Conservation (phyloP, 2,113 vertebrate genomes). For the Brachypodius melanocephalos region DNA sequence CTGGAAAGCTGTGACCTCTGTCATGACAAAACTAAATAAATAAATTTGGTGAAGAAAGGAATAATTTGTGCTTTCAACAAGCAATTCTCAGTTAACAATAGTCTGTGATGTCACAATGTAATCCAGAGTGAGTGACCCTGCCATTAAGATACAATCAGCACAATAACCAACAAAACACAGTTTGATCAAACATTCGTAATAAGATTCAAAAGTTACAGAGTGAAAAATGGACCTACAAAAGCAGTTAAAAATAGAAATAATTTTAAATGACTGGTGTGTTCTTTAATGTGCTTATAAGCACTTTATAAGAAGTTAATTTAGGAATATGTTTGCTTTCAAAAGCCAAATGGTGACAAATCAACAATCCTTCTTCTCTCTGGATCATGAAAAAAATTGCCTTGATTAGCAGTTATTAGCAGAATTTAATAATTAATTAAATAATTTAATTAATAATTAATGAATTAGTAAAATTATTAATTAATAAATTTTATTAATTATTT, state of each 20-base stretch:
- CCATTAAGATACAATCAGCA: not conserved
- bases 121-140: not conserved
- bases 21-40: not conserved
- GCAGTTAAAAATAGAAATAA: not conserved
- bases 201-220: not conserved
- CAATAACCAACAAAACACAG: not conserved
- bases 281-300: not conserved
- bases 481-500: too few species aligned
- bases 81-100: not conserved
- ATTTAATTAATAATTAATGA: too few species aligned
- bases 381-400: not conserved
- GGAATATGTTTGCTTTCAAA: not conserved
- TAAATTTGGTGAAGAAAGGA: not conserved
- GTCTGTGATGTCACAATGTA: not conserved
- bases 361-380: not conserved
- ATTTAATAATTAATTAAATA: too few species aligned
- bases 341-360: not conserved
- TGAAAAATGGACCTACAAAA: not conserved
- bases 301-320: not conserved
- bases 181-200: not conserved
- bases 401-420: not conserved
- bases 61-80: not conserved
- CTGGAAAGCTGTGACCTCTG: not conserved
- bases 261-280: accelerated
- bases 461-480: too few species aligned